A percentile compares a stretch with the other conserved stretches of the same genome.
Evolutionary conservation across 2,888 invertebrate species (phyloP).

Genomic region (Conops quadrifasciatus): DNA sequence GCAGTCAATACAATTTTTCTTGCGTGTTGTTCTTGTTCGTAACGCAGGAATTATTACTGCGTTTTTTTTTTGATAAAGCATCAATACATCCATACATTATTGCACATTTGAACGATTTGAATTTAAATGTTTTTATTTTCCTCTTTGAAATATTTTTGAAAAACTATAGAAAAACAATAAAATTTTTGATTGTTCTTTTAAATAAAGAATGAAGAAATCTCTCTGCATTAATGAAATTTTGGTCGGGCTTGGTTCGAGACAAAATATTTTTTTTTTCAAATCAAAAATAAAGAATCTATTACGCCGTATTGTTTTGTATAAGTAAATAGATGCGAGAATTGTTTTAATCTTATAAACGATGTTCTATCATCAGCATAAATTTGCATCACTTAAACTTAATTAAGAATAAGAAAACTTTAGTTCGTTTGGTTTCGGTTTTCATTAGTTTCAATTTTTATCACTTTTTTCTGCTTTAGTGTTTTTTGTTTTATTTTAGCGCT

Average conservation of each 20-base stretch:
- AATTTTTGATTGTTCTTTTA: neutral
- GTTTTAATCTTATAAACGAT: neutral
- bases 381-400: conserved; percentile 26
- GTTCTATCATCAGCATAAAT: conserved; percentile 27
- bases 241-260: too few relatives aligned
- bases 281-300: too few relatives aligned
- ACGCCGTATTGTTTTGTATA: neutral
- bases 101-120: too few relatives aligned
- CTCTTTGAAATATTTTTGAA: too few relatives aligned
- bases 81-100: neutral
- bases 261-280: too few relatives aligned
- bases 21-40: conserved; percentile 33
- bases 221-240: too few relatives aligned
- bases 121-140: too few relatives aligned
- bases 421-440: conserved; percentile 31
- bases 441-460: conserved; percentile 51
- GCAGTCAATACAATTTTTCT: conserved; percentile 51
- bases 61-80: conserved; percentile 37
- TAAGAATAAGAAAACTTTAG: conserved; percentile 29
- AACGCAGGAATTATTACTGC: conserved; percentile 40
- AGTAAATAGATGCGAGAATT: neutral
- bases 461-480: conserved; percentile 23
- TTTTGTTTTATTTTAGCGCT: conserved; percentile 22
- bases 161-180: too few relatives aligned
- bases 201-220: too few relatives aligned